Conservation (phyloP, 2,113 vertebrate species). For the Anoplopoma fimbria region DNA sequence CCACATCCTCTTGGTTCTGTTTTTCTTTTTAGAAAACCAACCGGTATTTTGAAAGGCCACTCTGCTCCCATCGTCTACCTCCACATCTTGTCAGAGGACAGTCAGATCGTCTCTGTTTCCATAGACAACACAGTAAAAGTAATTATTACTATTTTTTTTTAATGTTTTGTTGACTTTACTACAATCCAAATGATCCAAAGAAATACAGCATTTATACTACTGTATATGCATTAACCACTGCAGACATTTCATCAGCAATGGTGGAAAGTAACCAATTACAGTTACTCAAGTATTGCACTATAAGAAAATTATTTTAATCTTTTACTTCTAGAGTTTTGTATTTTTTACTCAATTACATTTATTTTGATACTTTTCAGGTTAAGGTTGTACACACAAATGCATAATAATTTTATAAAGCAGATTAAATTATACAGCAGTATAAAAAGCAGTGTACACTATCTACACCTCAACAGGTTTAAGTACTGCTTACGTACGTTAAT, state of each 20-base stretch:
- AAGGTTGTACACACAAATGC: neutral
- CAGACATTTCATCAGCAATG: neutral
- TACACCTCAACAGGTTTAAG: neutral
- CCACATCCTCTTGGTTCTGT: neutral
- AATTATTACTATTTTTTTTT: constrained; percentile 41
- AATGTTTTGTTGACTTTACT: neutral
- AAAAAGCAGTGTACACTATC: neutral
- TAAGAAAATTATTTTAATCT: too few species aligned
- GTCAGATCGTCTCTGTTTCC: constrained; percentile 82
- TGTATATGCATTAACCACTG: neutral
- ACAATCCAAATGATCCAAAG: neutral
- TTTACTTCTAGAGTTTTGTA: neutral
- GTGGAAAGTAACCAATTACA: neutral
- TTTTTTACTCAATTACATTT: neutral
- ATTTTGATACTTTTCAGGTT: neutral
- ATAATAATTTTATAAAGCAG: neutral
- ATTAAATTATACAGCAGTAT: neutral
- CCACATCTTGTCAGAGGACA: constrained; percentile 77
- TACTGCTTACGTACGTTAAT: neutral
- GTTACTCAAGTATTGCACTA: neutral
- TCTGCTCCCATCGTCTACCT: constrained; percentile 78
- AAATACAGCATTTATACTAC: neutral
- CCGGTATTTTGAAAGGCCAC: constrained; percentile 83
- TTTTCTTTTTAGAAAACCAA: constrained; percentile 74
- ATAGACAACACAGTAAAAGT: constrained; percentile 81